Percentiles rank a stretch among this genome's conserved stretches.
These are phyloP conservation scores for Catocala fraxini DNA, from an alignment of 2,888 invertebrate species.

Conservation along the genomic window DNA sequence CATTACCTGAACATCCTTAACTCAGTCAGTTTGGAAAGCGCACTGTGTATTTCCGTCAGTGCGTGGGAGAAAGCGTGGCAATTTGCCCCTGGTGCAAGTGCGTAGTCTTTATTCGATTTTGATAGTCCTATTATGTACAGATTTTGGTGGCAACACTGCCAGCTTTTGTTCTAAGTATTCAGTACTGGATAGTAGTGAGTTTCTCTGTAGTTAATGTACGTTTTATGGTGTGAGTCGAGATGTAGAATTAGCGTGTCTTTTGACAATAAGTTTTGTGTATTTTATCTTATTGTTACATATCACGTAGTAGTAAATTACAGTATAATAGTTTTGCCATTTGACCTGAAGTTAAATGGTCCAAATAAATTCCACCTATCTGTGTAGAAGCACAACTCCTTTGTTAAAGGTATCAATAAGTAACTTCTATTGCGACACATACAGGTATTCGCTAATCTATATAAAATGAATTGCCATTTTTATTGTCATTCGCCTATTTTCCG, in stretches of 20 bases:
- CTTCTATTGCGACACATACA: no score
- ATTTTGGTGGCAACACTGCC: constrained; percentile 16
- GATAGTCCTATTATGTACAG: constrained; percentile 45
- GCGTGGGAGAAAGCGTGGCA: constrained; percentile 65
- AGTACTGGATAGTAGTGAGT: constrained; percentile 17
- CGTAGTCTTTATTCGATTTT: constrained; percentile 53
- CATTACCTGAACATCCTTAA: constrained; percentile 40
- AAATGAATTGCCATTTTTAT: no score
- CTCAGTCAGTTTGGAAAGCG: constrained; percentile 42
- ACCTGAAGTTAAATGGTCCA: no score
- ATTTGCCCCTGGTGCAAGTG: constrained; percentile 54
- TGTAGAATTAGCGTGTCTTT: no score
- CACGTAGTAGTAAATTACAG: no score
- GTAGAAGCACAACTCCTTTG: no score
- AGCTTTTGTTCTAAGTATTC: constrained; percentile 9
- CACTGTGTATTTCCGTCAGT: constrained; percentile 50
- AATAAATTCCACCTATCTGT: no score
- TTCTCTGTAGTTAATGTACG: constrained; percentile 9
- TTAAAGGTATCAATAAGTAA: no score
- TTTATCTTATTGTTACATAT: neutral
- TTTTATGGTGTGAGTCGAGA: neutral
- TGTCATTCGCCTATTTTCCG: no score
- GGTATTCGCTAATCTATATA: no score
- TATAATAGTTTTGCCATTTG: no score
- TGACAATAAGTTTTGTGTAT: neutral